Conservation (phyloP, 2,888 invertebrate species). For the Dermolepida albohirtum region DNA sequence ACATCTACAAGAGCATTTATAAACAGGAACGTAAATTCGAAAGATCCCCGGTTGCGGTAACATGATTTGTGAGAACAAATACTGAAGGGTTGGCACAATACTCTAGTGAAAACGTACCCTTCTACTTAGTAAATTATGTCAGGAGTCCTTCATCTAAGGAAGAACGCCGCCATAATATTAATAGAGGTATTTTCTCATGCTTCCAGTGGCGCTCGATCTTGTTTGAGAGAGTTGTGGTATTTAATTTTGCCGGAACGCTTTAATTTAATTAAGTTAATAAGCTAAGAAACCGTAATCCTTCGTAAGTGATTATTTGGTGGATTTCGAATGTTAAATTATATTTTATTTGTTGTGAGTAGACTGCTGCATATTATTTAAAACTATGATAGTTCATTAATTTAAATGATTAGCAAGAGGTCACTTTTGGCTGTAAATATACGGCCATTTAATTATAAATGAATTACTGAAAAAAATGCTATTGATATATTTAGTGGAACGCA, state of each 20-base stretch:
- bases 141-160: constrained; percentile 11
- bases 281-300: background rate
- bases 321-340: too few relatives aligned
- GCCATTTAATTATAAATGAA: too few relatives aligned
- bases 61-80: constrained; percentile 17
- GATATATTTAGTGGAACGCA: too few relatives aligned
- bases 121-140: constrained; percentile 22
- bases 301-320: background rate
- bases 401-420: too few relatives aligned
- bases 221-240: constrained; percentile 1
- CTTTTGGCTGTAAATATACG: too few relatives aligned
- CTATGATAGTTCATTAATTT: too few relatives aligned
- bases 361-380: too few relatives aligned
- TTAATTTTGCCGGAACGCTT: constrained; percentile 6
- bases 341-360: too few relatives aligned
- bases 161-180: constrained; percentile 10
- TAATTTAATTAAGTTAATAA: constrained; percentile 3
- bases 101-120: background rate
- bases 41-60: background rate
- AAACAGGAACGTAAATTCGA: background rate
- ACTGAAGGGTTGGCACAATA: background rate
- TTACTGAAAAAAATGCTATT: too few relatives aligned
- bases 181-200: constrained; percentile 8
- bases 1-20: too few relatives aligned
- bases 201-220: constrained; percentile 3